Evolutionary conservation across 2,797 vertebrate species (phyloP), one percentile per base, ranked within the genome.

Genomic region (Lemur catta): DNA sequence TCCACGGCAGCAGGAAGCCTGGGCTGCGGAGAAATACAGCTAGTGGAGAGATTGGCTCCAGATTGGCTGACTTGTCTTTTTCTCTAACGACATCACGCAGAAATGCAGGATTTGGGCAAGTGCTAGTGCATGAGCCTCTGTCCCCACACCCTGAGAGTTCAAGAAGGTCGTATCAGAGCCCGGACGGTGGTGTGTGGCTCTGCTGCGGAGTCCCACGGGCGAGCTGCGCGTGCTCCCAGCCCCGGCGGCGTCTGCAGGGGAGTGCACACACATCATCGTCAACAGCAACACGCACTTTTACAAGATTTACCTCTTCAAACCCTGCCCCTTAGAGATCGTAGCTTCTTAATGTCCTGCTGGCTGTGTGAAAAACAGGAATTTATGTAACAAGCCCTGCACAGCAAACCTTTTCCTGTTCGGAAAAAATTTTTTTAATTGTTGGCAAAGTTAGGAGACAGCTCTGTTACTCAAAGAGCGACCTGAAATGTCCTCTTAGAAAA

Each of bases 321-420:
- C 97, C 97, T 59, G 96, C 98, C 96, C 38, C 14, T 1, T 97
- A 98, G 97, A 98, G 98, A 98, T 97, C 98, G 97, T 97, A 95
- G 94, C 98, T 98, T 94, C 98, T 98, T 98, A 98, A 97, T 98
- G 97, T 98, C 97, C 98, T 96, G 97, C 97, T 97, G 98, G 97
- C 97, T 98, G 80, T 65, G 52, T 98, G 98, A 98, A 98, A 99
- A 99, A 99, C 98, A 99, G 98, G 98, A 99, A 99, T 99, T 98
- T 98, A 98, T 98, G 97, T 98, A 99, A 98, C 98, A 98, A 98
- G 97, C 98, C 97, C 98, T 97, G 97, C 97, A 98, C 97, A 97
- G 48, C 98, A 98, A 98, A 98, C 98, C 97, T 98, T 98, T 99
- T 99, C 98, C 99, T 99, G 98, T 98, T 98, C 92, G 98, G 98